Conservation (phyloP, 2,888 invertebrate genomes). For the Caenorhabditis sinica region DNA sequence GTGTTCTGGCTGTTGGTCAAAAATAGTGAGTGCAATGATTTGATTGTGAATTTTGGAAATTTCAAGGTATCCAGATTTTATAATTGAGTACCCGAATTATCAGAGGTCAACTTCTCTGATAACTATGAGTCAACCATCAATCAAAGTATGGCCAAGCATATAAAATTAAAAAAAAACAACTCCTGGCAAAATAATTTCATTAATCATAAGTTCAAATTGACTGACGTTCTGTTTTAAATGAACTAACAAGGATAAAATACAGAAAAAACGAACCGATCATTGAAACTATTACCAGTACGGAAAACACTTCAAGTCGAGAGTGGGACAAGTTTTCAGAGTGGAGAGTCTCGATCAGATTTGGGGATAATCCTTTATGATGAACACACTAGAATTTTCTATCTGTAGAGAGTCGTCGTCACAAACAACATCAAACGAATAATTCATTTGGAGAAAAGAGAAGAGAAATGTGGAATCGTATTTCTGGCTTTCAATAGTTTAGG, state of each 20-base stretch:
- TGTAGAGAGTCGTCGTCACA: neutral
- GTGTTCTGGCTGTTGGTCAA: neutral
- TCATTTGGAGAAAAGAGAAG: neutral
- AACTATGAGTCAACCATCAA: too few species aligned
- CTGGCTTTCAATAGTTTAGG: slow-evolving; percentile 24
- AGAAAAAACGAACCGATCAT: too few species aligned
- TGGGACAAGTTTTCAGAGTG: slow-evolving; percentile 5
- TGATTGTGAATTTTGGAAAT: neutral
- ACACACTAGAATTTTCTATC: slow-evolving; percentile 13
- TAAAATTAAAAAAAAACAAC: too few species aligned
- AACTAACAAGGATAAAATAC: too few species aligned
- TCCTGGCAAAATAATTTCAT: too few species aligned
- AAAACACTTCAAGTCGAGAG: slow-evolving; percentile 20
- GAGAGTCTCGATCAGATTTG: slow-evolving; percentile 39
- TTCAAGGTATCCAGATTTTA: neutral
- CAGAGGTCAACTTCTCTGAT: too few species aligned
- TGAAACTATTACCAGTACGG: too few species aligned
- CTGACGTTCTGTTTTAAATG: too few species aligned
- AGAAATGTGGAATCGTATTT: slow-evolving; percentile 6
- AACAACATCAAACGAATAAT: slow-evolving; percentile 31
- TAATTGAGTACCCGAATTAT: too few species aligned
- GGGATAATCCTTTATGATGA: slow-evolving; percentile 38
- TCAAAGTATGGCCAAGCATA: too few species aligned
- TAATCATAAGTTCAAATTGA: too few species aligned
- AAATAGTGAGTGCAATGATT: neutral